Evolutionary conservation across 2,888 invertebrate genomes (phyloP).

Genomic region (Phortica magna): DNA sequence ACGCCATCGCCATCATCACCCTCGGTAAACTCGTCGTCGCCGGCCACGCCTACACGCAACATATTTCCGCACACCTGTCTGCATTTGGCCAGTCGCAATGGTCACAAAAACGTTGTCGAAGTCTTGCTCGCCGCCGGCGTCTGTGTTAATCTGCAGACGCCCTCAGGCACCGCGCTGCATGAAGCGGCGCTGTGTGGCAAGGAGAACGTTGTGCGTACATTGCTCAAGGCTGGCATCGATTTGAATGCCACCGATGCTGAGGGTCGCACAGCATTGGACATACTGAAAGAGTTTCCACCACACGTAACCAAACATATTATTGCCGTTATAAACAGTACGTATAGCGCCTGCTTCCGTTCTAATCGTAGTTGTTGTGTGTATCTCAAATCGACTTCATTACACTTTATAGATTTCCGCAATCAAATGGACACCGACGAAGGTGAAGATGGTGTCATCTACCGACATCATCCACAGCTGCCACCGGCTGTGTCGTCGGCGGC

Average conservation of each 20-base stretch:
- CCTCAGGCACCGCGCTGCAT: constrained; percentile 93
- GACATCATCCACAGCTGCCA: constrained; percentile 55
- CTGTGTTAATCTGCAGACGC: constrained; percentile 91
- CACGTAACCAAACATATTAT: constrained; percentile 92
- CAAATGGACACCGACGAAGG: constrained; percentile 73
- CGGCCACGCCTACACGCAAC: constrained; percentile 65
- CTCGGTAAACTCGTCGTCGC: constrained; percentile 57
- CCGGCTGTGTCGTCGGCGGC: constrained; percentile 39
- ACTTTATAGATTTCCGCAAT: constrained; percentile 65
- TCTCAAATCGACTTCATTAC: neutral
- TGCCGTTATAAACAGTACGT: constrained; percentile 89
- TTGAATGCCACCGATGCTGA: constrained; percentile 87
- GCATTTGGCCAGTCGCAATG: constrained; percentile 96
- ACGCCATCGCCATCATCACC: constrained; percentile 64
- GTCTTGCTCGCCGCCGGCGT: constrained; percentile 90
- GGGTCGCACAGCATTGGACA: constrained; percentile 90
- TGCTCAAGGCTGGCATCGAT: constrained; percentile 90
- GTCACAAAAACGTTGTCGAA: constrained; percentile 91
- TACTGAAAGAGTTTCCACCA: constrained; percentile 92
- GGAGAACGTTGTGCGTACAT: constrained; percentile 89
- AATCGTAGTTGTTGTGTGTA: neutral
- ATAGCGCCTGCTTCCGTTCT: neutral
- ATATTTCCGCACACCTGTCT: constrained; percentile 86
- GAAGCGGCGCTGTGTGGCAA: constrained; percentile 96
- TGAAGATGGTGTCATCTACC: constrained; percentile 67